phyloP scores from a whole-genome alignment of 2,888 invertebrate species.

The Charanyca ferruginea region DNA sequence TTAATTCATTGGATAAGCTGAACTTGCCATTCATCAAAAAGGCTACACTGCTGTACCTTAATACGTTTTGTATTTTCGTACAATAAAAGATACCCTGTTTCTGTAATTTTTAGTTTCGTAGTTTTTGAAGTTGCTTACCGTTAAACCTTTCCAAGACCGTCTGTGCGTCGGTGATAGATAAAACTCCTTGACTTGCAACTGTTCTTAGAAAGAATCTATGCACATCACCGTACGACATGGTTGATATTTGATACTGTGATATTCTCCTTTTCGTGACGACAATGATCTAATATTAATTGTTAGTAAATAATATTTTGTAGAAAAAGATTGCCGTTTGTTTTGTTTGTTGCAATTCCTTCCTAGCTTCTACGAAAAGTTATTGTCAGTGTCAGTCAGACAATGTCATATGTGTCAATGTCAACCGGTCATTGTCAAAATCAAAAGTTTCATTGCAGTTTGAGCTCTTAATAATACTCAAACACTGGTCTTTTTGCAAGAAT shows the following conservation, averaged over 20 bases:
- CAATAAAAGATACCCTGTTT: background rate
- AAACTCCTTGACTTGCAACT: constrained; percentile 82
- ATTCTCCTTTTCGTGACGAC: background rate
- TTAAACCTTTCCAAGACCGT: constrained; percentile 67
- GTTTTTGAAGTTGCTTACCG: constrained; percentile 65
- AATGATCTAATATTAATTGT: background rate
- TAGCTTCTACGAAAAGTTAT: no score
- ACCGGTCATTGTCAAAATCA: constrained; percentile 5
- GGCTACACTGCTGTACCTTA: no score
- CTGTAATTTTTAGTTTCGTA: background rate
- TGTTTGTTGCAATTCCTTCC: no score
- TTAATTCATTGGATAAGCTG: background rate
- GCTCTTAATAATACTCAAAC: background rate
- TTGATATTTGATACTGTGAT: constrained; percentile 35
- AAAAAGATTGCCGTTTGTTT: no score
- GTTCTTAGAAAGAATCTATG: constrained; percentile 82
- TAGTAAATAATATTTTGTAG: background rate
- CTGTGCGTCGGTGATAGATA: constrained; percentile 75
- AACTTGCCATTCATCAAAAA: no score
- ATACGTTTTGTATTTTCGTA: background rate
- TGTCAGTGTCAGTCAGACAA: no score
- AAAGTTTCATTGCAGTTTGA: background rate
- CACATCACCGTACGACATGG: constrained; percentile 76
- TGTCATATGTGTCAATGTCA: no score
- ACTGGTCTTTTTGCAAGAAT: constrained; percentile 2